Percentiles rank a stretch among this genome's conserved stretches.
phyloP scores from a whole-genome alignment of 1,140 invertebrate genomes.

The Meloidogyne floridensis region DNA sequence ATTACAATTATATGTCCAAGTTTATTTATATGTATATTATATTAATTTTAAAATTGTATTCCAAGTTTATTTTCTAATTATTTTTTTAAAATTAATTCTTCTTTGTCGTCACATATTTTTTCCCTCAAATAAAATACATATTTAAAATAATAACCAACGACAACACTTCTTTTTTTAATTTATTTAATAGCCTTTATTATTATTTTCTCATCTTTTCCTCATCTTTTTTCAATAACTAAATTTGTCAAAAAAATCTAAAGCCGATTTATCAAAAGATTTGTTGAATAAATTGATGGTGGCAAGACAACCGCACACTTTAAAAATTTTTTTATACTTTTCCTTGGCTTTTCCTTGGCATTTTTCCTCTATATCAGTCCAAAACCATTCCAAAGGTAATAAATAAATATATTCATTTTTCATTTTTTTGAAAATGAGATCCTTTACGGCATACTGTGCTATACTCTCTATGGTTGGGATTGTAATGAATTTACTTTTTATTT shows the following conservation, averaged over 20 bases:
- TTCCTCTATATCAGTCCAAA: not conserved
- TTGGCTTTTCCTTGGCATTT: not conserved
- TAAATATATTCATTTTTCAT: not conserved
- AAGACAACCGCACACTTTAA: not conserved
- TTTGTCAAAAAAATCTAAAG: not conserved
- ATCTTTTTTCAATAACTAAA: not conserved
- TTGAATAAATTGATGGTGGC: not conserved
- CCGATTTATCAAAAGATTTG: not conserved
- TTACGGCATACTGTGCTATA: conserved; percentile 19
- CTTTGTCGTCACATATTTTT: no score
- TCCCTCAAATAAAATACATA: no score
- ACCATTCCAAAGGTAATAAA: not conserved
- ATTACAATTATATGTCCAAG: no score
- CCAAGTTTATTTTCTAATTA: no score
- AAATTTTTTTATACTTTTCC: not conserved
- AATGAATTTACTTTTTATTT: conserved; percentile 29
- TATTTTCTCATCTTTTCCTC: not conserved
- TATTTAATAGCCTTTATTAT: not conserved
- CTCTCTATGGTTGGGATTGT: conserved; percentile 14
- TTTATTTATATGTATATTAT: not conserved
- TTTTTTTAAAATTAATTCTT: not conserved
- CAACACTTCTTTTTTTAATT: not conserved
- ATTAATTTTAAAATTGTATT: not conserved
- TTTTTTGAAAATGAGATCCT: conserved; percentile 16
- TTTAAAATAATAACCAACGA: not conserved